Evolutionary conservation across 2,797 vertebrate genomes (phyloP), one percentile per base, ranked within the genome.

Genomic region (Clarias platycephalus): DNA sequence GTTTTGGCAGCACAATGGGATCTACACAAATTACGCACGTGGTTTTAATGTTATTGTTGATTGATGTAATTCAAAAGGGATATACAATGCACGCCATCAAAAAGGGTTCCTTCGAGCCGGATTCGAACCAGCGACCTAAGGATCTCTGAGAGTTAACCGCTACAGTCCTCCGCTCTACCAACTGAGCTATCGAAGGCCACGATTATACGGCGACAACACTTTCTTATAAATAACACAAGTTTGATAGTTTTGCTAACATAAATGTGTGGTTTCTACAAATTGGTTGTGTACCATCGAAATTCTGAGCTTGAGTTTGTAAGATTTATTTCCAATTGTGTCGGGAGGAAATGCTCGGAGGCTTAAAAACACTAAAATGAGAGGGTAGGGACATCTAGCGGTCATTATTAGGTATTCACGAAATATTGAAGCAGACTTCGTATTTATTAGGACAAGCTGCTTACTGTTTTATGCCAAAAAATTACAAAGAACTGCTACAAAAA

Each of bases 61-160:
- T 7, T 60, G 18, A 1, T 20, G 58, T 60, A 20, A 60, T 60
- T 60, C 7, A 24, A 24, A 60, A 55, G 53, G 13, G 2, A 13
- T 16, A 58, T 20, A 18, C 1, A 16, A 2, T 20, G n/a, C 24
- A 63, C 60, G 6, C 24, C 4, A 18, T 2, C 0, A 8, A 86
- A 88, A 53, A 6, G 0, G 0, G 4, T 12, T 88, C 86, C 86
- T 88, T 88, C 88, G 86, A 88, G 86, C 84, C 82, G 86, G 72
- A 75, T 75, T 75, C 72, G 72, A 75, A 75, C 72, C 72, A 75
- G 72, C 72, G 87, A 88, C 85, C 86, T 87, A 88, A 88, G 88
- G 88, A 88, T 87, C 3, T 1, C 88, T 70, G 20, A 22, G 37
- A 26, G 6, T 26, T 0, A 2, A 0, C 74, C 84, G 0, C 88